phyloP scores from a whole-genome alignment of 2,113 vertebrate genomes.

The Micronycteris hirsuta region DNA sequence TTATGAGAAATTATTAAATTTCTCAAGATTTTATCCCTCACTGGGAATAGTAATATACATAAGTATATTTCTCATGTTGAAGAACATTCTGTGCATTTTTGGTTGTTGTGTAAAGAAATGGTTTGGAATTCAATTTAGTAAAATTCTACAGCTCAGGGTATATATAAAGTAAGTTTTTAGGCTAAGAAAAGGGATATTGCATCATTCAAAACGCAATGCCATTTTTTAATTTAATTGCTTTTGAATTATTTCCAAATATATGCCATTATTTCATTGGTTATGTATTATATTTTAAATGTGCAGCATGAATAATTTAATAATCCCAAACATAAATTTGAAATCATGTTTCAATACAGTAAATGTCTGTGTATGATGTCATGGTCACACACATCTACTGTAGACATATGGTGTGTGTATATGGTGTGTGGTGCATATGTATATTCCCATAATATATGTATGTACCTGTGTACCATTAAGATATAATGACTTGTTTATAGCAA shows the following conservation, averaged over 20 bases:
- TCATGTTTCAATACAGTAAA: constrained; percentile 77
- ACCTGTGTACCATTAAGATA: constrained; percentile 70
- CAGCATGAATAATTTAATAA: constrained; percentile 79
- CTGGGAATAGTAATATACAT: constrained; percentile 35
- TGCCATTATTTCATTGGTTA: constrained; percentile 81
- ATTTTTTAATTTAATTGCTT: constrained; percentile 73
- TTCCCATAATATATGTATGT: constrained; percentile 71
- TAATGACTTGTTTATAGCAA: constrained; percentile 45
- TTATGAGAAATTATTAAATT: constrained; percentile 59
- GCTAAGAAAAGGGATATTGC: constrained; percentile 86
- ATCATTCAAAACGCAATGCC: constrained; percentile 81
- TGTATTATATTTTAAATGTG: constrained; percentile 77
- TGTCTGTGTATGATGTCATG: constrained; percentile 66
- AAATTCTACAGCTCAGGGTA: constrained; percentile 73
- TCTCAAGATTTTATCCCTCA: constrained; percentile 65
- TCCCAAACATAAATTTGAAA: constrained; percentile 70
- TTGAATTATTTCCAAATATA: constrained; percentile 79
- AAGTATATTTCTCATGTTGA: constrained; percentile 58
- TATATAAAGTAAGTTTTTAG: constrained; percentile 73
- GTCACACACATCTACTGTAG: constrained; percentile 71
- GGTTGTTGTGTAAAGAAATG: constrained; percentile 72
- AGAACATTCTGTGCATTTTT: constrained; percentile 67
- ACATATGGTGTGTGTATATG: constrained; percentile 8
- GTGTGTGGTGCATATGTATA: constrained; percentile 46
- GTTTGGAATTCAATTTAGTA: constrained; percentile 68